Conservation (phyloP, 1,140 invertebrate species). For the Argopecten irradians region DNA sequence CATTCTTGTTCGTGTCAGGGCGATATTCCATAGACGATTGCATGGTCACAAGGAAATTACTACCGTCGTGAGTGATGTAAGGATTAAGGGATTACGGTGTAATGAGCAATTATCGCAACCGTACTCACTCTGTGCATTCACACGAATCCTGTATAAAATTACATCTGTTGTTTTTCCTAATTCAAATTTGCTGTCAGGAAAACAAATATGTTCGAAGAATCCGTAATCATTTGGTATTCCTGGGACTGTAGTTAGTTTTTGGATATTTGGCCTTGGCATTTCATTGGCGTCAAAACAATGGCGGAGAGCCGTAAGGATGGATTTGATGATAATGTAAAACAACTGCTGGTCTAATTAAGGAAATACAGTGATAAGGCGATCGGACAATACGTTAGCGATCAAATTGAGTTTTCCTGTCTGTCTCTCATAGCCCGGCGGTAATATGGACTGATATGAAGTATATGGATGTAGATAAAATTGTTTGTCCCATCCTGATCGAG, state of each 20-base stretch:
- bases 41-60: conserved; percentile 4
- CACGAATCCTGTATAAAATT: not conserved
- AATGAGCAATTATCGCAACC: not conserved
- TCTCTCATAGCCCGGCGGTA: too few species aligned
- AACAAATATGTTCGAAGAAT: not conserved
- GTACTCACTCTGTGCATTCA: not conserved
- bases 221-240: not conserved
- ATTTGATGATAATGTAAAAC: too few species aligned
- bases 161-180: not conserved
- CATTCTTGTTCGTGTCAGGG: not conserved
- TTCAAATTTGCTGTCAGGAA: not conserved
- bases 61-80: not conserved
- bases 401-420: not conserved
- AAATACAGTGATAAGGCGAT: not conserved
- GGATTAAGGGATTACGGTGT: not conserved
- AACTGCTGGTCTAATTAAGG: not conserved
- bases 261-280: not conserved
- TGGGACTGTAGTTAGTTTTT: not conserved
- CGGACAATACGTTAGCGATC: not conserved
- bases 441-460: not conserved
- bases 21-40: not conserved
- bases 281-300: not conserved
- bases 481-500: not conserved
- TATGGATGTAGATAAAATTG: not conserved
- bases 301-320: not conserved